These are phyloP conservation scores for Hemaris fuciformis DNA, from an alignment of 2,888 invertebrate genomes.

Conservation along the genomic window DNA sequence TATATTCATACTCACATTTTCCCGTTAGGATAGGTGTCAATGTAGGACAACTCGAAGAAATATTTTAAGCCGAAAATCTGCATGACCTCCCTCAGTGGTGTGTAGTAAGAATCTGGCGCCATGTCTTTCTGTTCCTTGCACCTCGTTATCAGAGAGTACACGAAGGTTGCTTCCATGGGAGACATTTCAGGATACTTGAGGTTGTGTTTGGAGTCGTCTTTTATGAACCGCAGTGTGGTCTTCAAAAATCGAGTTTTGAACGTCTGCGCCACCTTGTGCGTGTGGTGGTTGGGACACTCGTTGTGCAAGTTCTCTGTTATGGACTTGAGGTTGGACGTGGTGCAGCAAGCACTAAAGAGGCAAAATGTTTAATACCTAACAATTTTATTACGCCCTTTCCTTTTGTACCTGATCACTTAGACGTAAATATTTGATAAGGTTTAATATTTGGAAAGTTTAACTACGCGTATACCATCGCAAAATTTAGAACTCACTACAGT, in stretches of 20 bases:
- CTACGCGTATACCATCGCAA: too few relatives aligned
- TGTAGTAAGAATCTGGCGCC: constrained; percentile 19
- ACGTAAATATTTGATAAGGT: background rate
- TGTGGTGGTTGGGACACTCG: constrained; percentile 4
- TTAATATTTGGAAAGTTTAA: background rate
- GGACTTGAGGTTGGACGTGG: background rate
- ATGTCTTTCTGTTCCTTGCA: constrained; percentile 13
- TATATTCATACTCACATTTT: background rate
- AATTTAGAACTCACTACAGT: too few relatives aligned
- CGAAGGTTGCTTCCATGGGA: constrained; percentile 30
- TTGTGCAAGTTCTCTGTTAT: background rate
- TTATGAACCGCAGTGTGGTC: constrained; percentile 43
- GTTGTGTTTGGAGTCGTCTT: constrained; percentile 28
- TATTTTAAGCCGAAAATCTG: constrained; percentile 27
- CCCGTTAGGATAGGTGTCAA: constrained; percentile 5
- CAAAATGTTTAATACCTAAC: constrained; percentile 25
- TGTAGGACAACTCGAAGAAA: constrained; percentile 15
- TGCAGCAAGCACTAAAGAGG: constrained; percentile 17
- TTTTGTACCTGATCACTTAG: too few relatives aligned
- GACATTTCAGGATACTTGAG: constrained; percentile 43
- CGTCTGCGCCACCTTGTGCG: background rate
- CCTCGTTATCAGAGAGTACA: constrained; percentile 18
- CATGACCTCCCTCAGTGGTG: constrained; percentile 41
- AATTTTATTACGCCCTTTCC: background rate
- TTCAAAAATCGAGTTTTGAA: constrained; percentile 41